Evolutionary conservation across 2,888 invertebrate genomes (phyloP).

Genomic region (Ditylenchus weischeri): DNA sequence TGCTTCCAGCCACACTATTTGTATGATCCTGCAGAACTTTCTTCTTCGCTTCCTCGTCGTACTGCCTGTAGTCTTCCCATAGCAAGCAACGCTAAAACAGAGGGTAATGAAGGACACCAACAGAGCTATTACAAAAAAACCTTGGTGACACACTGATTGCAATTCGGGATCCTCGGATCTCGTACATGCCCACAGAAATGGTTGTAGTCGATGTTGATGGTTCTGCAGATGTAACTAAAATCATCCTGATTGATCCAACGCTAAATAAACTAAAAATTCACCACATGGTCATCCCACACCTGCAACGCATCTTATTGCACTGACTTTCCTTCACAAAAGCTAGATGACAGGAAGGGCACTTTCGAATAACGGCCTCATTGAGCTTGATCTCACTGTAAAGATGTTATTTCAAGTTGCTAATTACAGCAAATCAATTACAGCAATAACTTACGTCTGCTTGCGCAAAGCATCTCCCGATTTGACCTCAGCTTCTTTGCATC

Average conservation of each 20-base stretch:
- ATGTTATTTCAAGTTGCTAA: background rate
- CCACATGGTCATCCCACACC: conserved; percentile 62
- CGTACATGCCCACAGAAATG: conserved; percentile 27
- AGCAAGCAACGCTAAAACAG: background rate
- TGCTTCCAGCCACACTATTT: too few relatives aligned
- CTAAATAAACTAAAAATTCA: too few relatives aligned
- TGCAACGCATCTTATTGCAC: conserved; percentile 67
- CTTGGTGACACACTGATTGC: conserved; percentile 1
- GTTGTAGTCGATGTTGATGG: conserved; percentile 63
- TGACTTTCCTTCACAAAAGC: conserved; percentile 66
- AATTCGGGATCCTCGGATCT: conserved; percentile 5
- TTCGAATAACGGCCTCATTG: conserved; percentile 20
- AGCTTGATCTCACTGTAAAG: conserved; percentile 20
- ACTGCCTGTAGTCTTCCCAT: conserved; percentile 6
- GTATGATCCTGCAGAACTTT: background rate
- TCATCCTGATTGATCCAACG: too few relatives aligned
- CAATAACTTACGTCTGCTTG: background rate
- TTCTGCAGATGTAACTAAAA: conserved; percentile 65
- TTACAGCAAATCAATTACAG: background rate
- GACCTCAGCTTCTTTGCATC: background rate
- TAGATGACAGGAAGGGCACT: conserved; percentile 58
- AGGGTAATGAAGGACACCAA: too few relatives aligned
- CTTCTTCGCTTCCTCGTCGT: conserved; percentile 7
- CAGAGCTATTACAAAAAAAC: too few relatives aligned
- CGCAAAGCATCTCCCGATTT: background rate